Conservation (phyloP, 2,797 vertebrate species). For the Aselliscus stoliczkanus region DNA sequence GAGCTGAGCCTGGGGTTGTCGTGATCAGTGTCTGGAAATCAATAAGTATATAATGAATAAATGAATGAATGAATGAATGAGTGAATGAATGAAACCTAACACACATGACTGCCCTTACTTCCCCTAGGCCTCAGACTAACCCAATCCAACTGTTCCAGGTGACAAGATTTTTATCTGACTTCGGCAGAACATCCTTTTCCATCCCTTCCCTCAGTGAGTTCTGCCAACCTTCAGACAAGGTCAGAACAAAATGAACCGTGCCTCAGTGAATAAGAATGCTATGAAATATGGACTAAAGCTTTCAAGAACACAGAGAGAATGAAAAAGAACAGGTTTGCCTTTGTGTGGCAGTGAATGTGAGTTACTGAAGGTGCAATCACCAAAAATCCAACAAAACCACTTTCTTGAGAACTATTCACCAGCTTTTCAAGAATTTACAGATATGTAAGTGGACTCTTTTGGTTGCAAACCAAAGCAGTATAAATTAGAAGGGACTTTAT, state of each 20-base stretch:
- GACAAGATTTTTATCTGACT: neutral
- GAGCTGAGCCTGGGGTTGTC: neutral
- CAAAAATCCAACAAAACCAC: neutral
- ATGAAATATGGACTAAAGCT: neutral
- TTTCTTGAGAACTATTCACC: neutral
- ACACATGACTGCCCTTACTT: neutral
- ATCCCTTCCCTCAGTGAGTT: neutral
- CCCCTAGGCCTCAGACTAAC: neutral
- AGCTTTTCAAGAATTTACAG: neutral
- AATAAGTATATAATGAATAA: neutral
- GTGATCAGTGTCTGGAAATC: neutral
- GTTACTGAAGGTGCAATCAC: neutral
- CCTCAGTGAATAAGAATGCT: neutral
- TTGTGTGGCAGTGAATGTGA: neutral
- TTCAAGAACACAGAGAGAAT: neutral
- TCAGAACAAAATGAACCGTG: neutral
- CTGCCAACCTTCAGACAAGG: neutral
- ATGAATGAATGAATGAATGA: neutral
- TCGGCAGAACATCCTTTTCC: neutral
- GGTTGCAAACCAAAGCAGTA: neutral
- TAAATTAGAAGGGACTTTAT: neutral
- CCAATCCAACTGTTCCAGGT: neutral
- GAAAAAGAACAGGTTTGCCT: conserved; percentile 3
- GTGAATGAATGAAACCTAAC: neutral
- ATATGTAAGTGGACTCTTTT: neutral